phyloP scores from a whole-genome alignment of 2,113 vertebrate species.

The Colaptes auratus region DNA sequence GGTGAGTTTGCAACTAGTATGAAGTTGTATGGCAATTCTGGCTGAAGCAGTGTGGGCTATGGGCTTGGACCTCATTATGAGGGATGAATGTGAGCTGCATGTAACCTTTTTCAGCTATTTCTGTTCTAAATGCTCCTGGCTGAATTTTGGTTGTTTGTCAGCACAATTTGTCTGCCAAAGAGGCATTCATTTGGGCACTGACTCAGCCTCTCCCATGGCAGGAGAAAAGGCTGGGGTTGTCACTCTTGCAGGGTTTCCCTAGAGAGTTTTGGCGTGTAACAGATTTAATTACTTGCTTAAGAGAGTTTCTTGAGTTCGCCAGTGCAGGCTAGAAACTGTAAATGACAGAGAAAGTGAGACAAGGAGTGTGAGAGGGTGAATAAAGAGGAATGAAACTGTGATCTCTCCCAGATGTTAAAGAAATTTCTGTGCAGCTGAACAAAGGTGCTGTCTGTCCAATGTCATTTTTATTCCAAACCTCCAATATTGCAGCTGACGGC shows the following conservation, averaged over 20 bases:
- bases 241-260: background rate
- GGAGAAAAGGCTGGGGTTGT: background rate
- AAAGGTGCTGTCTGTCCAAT: constrained; percentile 68
- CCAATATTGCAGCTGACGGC: constrained; percentile 75
- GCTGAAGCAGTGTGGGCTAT: background rate
- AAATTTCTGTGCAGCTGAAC: constrained; percentile 32
- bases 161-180: background rate
- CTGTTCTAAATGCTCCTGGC: background rate
- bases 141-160: background rate
- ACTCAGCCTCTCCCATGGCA: background rate
- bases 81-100: background rate
- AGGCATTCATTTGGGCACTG: background rate
- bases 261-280: background rate
- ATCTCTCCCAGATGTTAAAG: constrained; percentile 59
- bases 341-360: background rate
- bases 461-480: constrained; percentile 80
- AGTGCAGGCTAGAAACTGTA: background rate
- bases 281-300: constrained; percentile 42
- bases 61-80: background rate
- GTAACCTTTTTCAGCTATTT: background rate
- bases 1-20: background rate
- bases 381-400: constrained; percentile 48
- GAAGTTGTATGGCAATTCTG: background rate
- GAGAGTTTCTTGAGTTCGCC: constrained; percentile 8
- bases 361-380: background rate